These are phyloP conservation scores for Tetramorium simillimum DNA, from an alignment of 1,140 invertebrate species.

Conservation along the genomic window DNA sequence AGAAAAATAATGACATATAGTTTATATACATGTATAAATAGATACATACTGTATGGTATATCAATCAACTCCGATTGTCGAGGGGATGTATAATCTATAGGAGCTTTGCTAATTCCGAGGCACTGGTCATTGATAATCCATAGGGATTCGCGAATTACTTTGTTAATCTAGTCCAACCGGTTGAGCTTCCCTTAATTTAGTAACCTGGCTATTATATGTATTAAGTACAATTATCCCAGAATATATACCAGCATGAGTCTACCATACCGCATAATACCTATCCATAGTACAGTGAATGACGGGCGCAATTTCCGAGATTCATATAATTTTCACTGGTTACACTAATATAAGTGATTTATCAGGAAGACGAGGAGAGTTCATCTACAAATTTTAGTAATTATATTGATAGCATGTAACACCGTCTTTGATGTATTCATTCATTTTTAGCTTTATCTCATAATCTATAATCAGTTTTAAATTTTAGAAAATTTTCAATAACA, in stretches of 20 bases:
- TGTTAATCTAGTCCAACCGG: constrained; percentile 65
- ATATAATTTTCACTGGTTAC: constrained; percentile 18
- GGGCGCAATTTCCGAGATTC: neutral
- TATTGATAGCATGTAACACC: neutral
- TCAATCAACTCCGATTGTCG: constrained; percentile 28
- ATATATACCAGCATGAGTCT: neutral
- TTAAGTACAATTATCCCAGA: constrained; percentile 41
- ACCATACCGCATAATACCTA: neutral
- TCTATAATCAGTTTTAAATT: neutral
- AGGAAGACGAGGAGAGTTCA: neutral
- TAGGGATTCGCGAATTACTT: constrained; percentile 68
- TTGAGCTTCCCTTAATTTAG: constrained; percentile 67
- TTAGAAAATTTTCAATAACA: neutral
- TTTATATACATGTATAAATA: neutral
- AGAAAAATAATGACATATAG: neutral
- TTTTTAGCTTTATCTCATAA: neutral
- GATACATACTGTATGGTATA: neutral
- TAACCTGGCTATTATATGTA: constrained; percentile 49
- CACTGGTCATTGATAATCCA: constrained; percentile 38
- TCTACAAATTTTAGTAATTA: neutral
- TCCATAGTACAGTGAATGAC: constrained; percentile 4
- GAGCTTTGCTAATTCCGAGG: constrained; percentile 26
- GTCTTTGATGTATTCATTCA: neutral
- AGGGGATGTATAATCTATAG: constrained; percentile 4
- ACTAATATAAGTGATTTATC: neutral